Conservation (phyloP, 2,113 vertebrate genomes). For the Glaucidium brasilianum region DNA sequence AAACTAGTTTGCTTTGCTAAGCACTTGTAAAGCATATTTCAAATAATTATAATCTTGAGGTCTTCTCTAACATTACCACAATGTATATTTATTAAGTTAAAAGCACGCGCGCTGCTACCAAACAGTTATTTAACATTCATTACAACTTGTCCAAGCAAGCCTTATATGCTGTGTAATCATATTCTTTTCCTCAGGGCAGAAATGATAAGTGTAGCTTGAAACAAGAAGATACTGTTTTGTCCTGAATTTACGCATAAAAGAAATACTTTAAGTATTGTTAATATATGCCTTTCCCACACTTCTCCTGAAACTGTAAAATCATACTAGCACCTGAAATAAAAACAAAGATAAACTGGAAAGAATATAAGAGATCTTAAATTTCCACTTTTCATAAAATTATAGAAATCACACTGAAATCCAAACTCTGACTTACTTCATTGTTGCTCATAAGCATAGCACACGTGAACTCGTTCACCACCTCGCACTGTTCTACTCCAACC, state of each 20-base stretch:
- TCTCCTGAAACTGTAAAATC: background rate
- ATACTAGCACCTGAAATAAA: background rate
- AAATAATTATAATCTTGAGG: slow-evolving; percentile 54
- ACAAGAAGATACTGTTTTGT: slow-evolving; percentile 22
- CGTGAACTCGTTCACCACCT: background rate
- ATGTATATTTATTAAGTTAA: slow-evolving; percentile 49
- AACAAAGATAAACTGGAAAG: background rate
- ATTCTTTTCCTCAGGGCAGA: slow-evolving; percentile 56
- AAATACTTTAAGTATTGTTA: background rate
- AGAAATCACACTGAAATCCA: background rate
- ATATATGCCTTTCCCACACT: background rate
- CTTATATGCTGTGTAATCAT: background rate
- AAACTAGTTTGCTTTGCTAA: slow-evolving; percentile 9
- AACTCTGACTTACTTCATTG: background rate
- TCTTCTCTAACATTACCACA: slow-evolving; percentile 34
- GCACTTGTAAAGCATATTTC: slow-evolving; percentile 10
- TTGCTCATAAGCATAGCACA: background rate
- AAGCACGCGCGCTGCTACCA: slow-evolving; percentile 25
- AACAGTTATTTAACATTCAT: slow-evolving; percentile 44
- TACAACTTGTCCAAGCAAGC: slow-evolving; percentile 66
- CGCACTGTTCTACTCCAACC: background rate
- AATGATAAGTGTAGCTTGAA: slow-evolving; percentile 45
- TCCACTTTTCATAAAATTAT: background rate
- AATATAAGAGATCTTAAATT: background rate
- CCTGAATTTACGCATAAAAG: slow-evolving; percentile 32